Evolutionary conservation across 2,113 vertebrate genomes (phyloP).

Genomic region (Perca fluviatilis): DNA sequence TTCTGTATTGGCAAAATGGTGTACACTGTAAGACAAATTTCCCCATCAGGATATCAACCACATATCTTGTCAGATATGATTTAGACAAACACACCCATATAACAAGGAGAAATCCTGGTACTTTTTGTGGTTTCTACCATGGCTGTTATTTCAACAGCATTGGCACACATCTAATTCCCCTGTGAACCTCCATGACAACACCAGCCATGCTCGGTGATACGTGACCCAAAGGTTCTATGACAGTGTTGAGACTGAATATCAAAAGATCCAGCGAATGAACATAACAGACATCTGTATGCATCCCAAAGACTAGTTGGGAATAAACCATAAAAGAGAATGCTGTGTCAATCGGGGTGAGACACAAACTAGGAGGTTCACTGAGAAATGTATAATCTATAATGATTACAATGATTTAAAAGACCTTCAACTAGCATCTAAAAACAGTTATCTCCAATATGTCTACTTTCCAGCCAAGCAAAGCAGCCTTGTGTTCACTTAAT

Average conservation of each 20-base stretch:
- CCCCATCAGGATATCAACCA: not conserved
- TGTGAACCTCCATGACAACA: not conserved
- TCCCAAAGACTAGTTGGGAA: slow-evolving; percentile 16
- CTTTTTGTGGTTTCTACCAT: not conserved
- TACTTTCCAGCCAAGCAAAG: not conserved
- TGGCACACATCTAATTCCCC: slow-evolving; percentile 1
- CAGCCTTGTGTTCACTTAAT: not conserved
- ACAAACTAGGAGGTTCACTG: not conserved
- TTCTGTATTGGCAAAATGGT: not conserved
- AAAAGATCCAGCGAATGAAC: slow-evolving; percentile 3
- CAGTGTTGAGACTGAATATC: slow-evolving; percentile 30
- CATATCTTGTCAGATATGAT: not conserved
- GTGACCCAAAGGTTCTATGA: slow-evolving; percentile 31
- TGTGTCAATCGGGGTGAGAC: not conserved
- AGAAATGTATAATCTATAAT: not conserved
- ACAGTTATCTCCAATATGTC: not conserved
- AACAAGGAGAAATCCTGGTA: not conserved
- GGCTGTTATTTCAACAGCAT: not conserved
- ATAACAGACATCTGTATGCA: slow-evolving; percentile 26
- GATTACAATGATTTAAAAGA: not conserved
- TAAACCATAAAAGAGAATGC: not conserved
- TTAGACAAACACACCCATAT: not conserved
- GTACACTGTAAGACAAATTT: not conserved
- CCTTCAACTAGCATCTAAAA: not conserved
- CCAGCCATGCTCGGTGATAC: slow-evolving; percentile 19